A percentile compares a stretch with the other conserved stretches of the same genome.
Evolutionary conservation across 1,140 invertebrate genomes (phyloP).

Genomic region (Lerema accius): DNA sequence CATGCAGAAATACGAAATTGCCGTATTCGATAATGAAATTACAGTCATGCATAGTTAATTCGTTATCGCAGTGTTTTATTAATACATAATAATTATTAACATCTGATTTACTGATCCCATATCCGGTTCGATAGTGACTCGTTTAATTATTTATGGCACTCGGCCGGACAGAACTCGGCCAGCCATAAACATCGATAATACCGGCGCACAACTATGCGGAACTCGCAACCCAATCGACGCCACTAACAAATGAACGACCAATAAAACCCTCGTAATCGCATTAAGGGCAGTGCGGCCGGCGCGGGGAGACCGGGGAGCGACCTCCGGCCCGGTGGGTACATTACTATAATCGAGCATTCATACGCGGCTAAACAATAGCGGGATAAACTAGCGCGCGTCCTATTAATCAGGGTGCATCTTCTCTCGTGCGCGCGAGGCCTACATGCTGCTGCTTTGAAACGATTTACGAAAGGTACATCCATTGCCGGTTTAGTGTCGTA

Average conservation of each 20-base stretch:
- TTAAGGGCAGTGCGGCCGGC: not conserved
- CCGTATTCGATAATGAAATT: too few species aligned
- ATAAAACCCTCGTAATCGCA: conserved; percentile 23
- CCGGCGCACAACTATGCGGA: not conserved
- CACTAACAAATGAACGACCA: conserved; percentile 14
- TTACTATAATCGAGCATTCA: conserved; percentile 1
- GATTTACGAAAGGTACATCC: not conserved
- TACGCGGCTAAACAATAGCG: conserved; percentile 4
- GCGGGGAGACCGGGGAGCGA: too few species aligned
- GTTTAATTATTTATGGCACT: not conserved
- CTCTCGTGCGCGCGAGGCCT: not conserved
- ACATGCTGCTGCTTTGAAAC: not conserved
- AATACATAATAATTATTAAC: not conserved
- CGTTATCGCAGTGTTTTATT: not conserved
- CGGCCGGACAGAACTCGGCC: not conserved
- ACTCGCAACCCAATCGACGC: conserved; percentile 1
- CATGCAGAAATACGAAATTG: too few species aligned
- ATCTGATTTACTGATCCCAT: not conserved
- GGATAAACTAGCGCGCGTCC: conserved; percentile 1
- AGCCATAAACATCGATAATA: not conserved
- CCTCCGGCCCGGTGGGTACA: not conserved
- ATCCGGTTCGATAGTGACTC: not conserved
- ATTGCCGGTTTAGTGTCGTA: not conserved
- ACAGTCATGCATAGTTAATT: not conserved
- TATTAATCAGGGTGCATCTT: conserved; percentile 2